Evolutionary conservation across 2,113 vertebrate genomes (phyloP).

Genomic region (Planiliza haematocheilus): DNA sequence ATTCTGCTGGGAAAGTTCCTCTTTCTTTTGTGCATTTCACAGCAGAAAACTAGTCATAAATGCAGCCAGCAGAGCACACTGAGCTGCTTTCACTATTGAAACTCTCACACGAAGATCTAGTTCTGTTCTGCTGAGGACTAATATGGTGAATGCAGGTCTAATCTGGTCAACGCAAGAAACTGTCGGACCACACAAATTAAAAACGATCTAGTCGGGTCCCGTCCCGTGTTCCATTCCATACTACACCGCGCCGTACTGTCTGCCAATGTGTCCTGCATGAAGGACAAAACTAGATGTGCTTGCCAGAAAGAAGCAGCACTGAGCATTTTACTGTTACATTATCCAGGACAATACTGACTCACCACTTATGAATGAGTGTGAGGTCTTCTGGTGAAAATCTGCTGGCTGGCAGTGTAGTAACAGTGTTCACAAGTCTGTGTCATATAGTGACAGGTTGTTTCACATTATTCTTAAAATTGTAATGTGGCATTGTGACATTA

Average conservation of each 20-base stretch:
- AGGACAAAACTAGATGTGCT: constrained; percentile 56
- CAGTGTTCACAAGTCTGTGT: neutral
- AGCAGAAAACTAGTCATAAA: constrained; percentile 18
- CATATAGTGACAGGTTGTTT: neutral
- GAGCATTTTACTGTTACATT: constrained; percentile 64
- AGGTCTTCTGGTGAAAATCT: constrained; percentile 54
- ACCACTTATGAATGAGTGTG: constrained; percentile 58
- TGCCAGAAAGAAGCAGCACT: constrained; percentile 68
- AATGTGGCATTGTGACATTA: neutral
- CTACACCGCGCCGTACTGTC: constrained; percentile 33
- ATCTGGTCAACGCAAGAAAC: constrained; percentile 27
- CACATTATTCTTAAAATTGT: neutral
- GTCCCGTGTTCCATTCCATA: constrained; percentile 18
- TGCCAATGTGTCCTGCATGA: constrained; percentile 52
- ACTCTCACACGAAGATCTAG: constrained; percentile 28
- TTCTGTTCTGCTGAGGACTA: constrained; percentile 48
- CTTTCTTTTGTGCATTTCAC: constrained; percentile 16
- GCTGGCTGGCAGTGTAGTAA: constrained; percentile 8
- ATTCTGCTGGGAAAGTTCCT: constrained; percentile 13
- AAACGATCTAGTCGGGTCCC: neutral
- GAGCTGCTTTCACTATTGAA: constrained; percentile 34
- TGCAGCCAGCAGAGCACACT: constrained; percentile 10
- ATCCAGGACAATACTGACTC: constrained; percentile 71
- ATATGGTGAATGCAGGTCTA: constrained; percentile 50
- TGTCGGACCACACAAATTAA: constrained; percentile 37